phyloP scores from a whole-genome alignment of 2,888 invertebrate species.

The Helicoverpa assulta region DNA sequence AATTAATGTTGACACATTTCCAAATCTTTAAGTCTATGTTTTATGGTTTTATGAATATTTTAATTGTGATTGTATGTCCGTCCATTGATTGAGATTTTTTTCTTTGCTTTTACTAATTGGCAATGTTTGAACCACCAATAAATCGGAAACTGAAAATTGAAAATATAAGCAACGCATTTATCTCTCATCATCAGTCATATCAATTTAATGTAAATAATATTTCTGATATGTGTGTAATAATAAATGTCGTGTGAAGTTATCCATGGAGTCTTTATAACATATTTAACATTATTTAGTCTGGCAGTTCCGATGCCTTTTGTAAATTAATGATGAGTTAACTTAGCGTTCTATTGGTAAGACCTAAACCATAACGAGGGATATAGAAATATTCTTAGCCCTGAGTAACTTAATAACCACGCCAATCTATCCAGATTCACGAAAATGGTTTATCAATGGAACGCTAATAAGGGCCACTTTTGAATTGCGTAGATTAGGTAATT shows the following conservation, averaged over 20 bases:
- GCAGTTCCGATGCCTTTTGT: slow-evolving; percentile 38
- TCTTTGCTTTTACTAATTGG: slow-evolving; percentile 45
- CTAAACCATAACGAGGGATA: neutral
- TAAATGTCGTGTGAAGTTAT: slow-evolving; percentile 56
- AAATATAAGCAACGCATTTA: slow-evolving; percentile 15
- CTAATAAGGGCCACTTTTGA: neutral
- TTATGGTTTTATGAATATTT: slow-evolving; percentile 46
- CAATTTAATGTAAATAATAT: slow-evolving; percentile 60
- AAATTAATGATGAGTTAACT: neutral
- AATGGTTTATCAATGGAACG: neutral
- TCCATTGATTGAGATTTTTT: slow-evolving; percentile 61
- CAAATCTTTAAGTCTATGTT: slow-evolving; percentile 15
- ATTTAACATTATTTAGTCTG: slow-evolving; percentile 46
- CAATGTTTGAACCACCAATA: slow-evolving; percentile 25
- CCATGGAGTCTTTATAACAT: slow-evolving; percentile 37
- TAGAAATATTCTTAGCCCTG: too few species aligned
- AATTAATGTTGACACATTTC: slow-evolving; percentile 4
- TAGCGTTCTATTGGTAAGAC: neutral
- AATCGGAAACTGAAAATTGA: slow-evolving; percentile 7
- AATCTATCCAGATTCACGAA: neutral
- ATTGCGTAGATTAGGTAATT: neutral
- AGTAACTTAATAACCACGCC: neutral
- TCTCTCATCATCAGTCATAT: slow-evolving; percentile 57
- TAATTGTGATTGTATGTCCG: slow-evolving; percentile 66
- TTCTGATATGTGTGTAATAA: slow-evolving; percentile 43